Conservation (phyloP, 2,797 vertebrate species). For the Tauraco hartlaubi region DNA sequence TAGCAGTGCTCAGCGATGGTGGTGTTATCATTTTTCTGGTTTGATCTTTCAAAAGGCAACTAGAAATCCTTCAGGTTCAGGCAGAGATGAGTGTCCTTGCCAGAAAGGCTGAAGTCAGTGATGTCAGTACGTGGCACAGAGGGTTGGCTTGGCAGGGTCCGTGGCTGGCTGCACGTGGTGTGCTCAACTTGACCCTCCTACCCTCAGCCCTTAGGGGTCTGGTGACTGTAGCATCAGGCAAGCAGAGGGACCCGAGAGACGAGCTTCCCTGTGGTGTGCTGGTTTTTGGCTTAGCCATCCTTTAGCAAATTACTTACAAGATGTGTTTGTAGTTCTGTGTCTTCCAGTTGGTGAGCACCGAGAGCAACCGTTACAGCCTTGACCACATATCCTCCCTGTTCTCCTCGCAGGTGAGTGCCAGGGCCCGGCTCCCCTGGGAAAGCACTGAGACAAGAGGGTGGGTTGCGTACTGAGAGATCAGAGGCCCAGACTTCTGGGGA, state of each 20-base stretch:
- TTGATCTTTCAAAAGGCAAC: background rate
- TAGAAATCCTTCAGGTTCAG: rapidly evolving
- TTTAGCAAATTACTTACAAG: background rate
- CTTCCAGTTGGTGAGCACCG: conserved; percentile 89
- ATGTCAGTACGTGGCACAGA: rapidly evolving
- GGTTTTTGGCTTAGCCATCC: background rate
- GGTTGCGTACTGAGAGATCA: background rate
- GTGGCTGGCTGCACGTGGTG: background rate
- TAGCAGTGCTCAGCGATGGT: background rate
- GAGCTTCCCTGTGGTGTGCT: rapidly evolving
- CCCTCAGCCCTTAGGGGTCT: background rate
- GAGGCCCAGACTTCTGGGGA: background rate
- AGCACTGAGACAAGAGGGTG: rapidly evolving
- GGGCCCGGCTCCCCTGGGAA: background rate
- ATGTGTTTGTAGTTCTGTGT: conserved; percentile 86
- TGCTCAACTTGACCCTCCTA: background rate
- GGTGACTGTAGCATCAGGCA: background rate
- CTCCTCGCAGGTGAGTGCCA: conserved; percentile 85
- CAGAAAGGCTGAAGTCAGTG: background rate
- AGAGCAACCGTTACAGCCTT: conserved; percentile 90
- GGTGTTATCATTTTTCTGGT: background rate
- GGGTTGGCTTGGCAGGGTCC: background rate
- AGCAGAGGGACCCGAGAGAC: background rate
- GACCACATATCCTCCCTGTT: conserved; percentile 93
- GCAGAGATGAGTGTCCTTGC: background rate